Evolutionary conservation across 2,888 invertebrate genomes (phyloP).

Genomic region (Scaptomyza reducta): DNA sequence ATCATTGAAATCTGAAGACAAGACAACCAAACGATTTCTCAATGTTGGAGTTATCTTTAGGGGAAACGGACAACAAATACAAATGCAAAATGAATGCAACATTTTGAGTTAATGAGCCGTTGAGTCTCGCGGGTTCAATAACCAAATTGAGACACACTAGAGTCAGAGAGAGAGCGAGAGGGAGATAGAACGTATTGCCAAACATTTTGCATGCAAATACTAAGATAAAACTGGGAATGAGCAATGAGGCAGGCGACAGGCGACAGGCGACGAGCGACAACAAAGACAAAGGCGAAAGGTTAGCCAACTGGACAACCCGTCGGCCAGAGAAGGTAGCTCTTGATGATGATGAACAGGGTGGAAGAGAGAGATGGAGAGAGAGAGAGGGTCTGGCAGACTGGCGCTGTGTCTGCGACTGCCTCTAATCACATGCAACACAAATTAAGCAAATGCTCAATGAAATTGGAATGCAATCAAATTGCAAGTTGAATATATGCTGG

Average conservation of each 20-base stretch:
- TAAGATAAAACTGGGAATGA: conserved; percentile 6
- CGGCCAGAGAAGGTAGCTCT: conserved; percentile 9
- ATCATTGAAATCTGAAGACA: background rate
- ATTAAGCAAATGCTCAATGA: conserved; percentile 43
- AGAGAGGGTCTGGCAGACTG: conserved; percentile 33
- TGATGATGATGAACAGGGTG: conserved; percentile 23
- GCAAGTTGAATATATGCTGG: background rate
- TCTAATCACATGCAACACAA: conserved; percentile 29
- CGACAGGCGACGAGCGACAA: conserved; percentile 10
- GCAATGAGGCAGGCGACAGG: conserved; percentile 3
- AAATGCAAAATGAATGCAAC: conserved; percentile 6
- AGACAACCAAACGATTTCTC: conserved; percentile 3
- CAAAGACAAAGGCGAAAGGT: conserved; percentile 44
- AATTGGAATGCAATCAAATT: conserved; percentile 19
- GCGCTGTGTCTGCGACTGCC: conserved; percentile 18
- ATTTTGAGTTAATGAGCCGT: conserved; percentile 51
- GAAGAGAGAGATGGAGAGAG: background rate
- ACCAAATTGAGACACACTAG: conserved; percentile 43
- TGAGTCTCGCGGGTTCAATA: conserved; percentile 49
- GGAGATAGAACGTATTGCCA: conserved; percentile 10
- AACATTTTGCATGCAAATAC: conserved; percentile 40
- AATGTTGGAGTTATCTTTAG: background rate
- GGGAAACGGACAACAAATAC: background rate
- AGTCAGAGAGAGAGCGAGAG: background rate
- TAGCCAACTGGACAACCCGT: conserved; percentile 31